These are phyloP conservation scores for Phaenicophaeus curvirostris DNA, from an alignment of 2,797 vertebrate species.

Conservation along the genomic window DNA sequence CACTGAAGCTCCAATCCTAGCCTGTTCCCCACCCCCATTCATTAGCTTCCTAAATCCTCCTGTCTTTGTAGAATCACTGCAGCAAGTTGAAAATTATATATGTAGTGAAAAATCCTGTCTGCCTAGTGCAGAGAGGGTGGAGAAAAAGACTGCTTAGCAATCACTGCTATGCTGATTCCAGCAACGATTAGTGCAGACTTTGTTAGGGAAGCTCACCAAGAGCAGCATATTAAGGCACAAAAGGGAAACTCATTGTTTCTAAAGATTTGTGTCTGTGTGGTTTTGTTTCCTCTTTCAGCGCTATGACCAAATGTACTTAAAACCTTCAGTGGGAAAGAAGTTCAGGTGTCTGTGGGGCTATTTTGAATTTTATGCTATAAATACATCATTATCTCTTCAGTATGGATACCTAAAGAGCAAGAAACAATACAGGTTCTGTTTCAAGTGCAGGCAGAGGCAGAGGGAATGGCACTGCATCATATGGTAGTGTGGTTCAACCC, in stretches of 20 bases:
- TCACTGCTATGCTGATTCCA: background rate
- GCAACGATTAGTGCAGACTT: slow-evolving; percentile 23
- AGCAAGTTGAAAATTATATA: slow-evolving; percentile 63
- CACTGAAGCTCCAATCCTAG: background rate
- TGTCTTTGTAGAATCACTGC: slow-evolving; percentile 62
- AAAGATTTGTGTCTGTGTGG: background rate
- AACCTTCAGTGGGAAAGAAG: background rate
- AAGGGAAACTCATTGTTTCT: slow-evolving; percentile 27
- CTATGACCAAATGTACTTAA: background rate
- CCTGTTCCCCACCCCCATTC: slow-evolving; percentile 50
- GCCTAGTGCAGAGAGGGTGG: slow-evolving; percentile 48
- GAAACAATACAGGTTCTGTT: background rate
- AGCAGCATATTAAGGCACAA: slow-evolving; percentile 30
- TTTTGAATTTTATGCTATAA: slow-evolving; percentile 6
- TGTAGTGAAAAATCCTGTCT: slow-evolving; percentile 56
- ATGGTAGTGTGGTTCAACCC: background rate
- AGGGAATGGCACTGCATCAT: background rate
- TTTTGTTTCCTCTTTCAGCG: background rate
- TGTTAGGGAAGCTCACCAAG: background rate
- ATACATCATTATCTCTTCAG: background rate
- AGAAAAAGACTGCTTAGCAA: slow-evolving; percentile 28
- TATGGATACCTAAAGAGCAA: background rate
- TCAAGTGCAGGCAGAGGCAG: background rate
- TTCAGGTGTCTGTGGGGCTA: background rate
- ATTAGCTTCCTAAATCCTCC: slow-evolving; percentile 72